Evolutionary conservation across 2,797 vertebrate genomes (phyloP).

Genomic region (Neomorphus geoffroyi): DNA sequence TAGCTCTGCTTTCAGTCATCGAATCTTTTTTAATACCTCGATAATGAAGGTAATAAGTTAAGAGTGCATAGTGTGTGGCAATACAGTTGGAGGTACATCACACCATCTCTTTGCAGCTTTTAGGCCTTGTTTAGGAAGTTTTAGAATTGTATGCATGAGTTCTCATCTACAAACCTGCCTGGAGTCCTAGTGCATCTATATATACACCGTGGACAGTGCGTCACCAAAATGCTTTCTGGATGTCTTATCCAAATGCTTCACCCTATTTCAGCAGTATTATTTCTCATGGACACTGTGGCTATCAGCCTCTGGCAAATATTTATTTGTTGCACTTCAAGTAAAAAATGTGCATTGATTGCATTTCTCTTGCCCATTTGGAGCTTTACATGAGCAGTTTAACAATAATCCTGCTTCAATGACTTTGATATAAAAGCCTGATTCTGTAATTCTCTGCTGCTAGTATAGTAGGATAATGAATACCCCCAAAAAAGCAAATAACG

Average conservation of each 20-base stretch:
- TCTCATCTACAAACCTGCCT: not conserved
- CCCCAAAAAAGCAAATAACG: not conserved
- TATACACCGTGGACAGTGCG: not conserved
- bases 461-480: not conserved
- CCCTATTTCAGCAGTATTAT: not conserved
- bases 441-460: not conserved
- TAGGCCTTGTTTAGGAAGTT: not conserved
- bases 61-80: accelerated
- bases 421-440: not conserved
- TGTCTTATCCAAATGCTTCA: not conserved
- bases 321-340: not conserved
- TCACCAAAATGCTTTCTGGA: not conserved
- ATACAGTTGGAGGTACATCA: not conserved
- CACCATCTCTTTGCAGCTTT: not conserved
- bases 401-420: conserved; percentile 19
- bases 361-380: conserved; percentile 7
- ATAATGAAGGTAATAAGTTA: not conserved
- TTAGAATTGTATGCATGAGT: not conserved
- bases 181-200: not conserved
- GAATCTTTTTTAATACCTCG: not conserved
- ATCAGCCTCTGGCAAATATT: not conserved
- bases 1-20: not conserved
- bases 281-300: not conserved
- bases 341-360: not conserved
- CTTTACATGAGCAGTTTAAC: conserved; percentile 33